Conservation (phyloP, 64 coral and sea anemone species). For the Hydrozoanthus tunicans region DNA sequence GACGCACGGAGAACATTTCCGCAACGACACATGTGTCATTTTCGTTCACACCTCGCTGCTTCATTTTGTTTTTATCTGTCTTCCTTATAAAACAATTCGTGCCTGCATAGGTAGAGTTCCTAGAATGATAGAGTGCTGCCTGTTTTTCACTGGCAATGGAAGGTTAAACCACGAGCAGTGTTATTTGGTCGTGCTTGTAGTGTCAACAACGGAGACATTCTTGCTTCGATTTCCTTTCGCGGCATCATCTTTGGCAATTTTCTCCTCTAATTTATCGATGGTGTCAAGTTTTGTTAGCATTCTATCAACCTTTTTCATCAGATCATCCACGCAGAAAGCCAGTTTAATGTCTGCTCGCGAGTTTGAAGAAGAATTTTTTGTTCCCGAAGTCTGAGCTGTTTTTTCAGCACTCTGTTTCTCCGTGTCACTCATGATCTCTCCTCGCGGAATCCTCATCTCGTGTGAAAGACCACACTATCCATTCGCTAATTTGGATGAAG, state of each 20-base stretch:
- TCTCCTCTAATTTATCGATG: slow-evolving; percentile 52
- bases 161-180: not conserved
- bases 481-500: not conserved
- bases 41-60: not conserved
- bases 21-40: not conserved
- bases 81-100: not conserved
- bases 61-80: not conserved
- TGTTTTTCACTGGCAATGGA: not conserved
- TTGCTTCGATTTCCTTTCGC: not conserved
- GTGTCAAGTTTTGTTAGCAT: slow-evolving; percentile 52
- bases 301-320: slow-evolving; percentile 58
- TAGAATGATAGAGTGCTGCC: slow-evolving; percentile 4
- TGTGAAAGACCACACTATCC: not conserved
- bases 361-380: slow-evolving; percentile 16
- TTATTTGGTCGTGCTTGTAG: not conserved
- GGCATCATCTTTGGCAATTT: slow-evolving; percentile 27
- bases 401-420: not conserved
- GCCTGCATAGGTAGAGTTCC: not conserved
- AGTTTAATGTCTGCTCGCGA: slow-evolving; percentile 38
- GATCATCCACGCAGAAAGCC: slow-evolving; percentile 59
- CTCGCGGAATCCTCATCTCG: slow-evolving; percentile 13
- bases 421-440: not conserved
- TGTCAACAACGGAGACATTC: not conserved
- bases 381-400: not conserved
- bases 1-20: not conserved